Base-by-base conservation (phyloP, 2,797 vertebrate genomes). In the Lacerta viridis region DNA sequence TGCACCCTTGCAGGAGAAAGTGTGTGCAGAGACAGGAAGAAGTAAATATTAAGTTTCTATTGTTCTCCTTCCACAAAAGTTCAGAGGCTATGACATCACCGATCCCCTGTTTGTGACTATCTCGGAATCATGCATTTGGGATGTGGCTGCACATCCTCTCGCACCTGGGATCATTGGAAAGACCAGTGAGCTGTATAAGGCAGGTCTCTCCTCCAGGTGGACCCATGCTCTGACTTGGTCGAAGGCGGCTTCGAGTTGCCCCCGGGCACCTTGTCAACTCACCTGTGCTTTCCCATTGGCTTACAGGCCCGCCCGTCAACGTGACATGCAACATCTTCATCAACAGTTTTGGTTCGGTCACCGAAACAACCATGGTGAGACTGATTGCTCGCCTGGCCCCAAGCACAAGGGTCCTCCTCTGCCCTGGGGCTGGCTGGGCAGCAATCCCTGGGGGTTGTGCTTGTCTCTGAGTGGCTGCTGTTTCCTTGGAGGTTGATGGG, bases 281-380 rank as follows among this genome's bases (percentile, higher is more conserved):
- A 27, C 36, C 3, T 27, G 7, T n/a, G 39, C 0, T 87, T 91
- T 59, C 39, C 46, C 33, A 5, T 78, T 59, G 55, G 92, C 92
- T 94, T 89, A 74, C 96, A 99, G 98, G 98, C 80, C 98, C 98
- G 2, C 97, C 98, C 0, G 98, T 99, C 96, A 99, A 99, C 82
- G 98, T 99, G 97, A 98, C 98, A 33, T 99, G 98, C 96, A 99
- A 99, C 96, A 98, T 99, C 96, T 99, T 99, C 95, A 99, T 99
- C 97, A 99, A 99, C 97, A 99, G 98, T 94, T 99, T 99, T 25
- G 97, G 98, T 90, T 99, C 98, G 0, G 98, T 99, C 95, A 99
- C 98, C 0, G 98, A 99, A 97, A 99, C 98, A 7, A 99, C 98
- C 68, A 99, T 99, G 98, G 98, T 99, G 97, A 98, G 98, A 80